Evolutionary conservation across 2,888 invertebrate genomes (phyloP), one percentile per base, ranked within the genome.

Genomic region (Diplolepis rosae): DNA sequence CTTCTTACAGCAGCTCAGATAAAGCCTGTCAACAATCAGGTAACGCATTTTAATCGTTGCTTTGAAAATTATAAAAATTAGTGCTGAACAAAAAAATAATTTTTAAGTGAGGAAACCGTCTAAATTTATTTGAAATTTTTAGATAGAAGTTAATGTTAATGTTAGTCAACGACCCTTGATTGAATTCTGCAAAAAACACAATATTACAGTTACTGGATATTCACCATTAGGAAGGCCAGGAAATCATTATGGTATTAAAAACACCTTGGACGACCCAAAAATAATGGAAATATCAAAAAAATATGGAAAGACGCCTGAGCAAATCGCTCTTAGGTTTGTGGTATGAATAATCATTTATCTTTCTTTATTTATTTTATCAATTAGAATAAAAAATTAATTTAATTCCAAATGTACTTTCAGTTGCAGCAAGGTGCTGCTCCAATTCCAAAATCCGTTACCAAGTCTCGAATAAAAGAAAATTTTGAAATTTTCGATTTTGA

Each of bases 141-240:
- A 94, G 89, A 89, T 95, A 74, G 96, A 96, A 89, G 92, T 94
- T 77, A 95, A 94, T 85, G 93, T 95, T 0, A 95, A 95, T 87
- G 87, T 95, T 28, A 93, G 92, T 77, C 95, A 96, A 85, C 89
- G 90, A 24, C 91, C 92, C 39, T 88, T 96, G 6, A 92, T 93
- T 61, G 91, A 92, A 4, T 94, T 92, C 86, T 94, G 95, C 85
- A 91, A 92, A 69, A 90, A 92, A 0, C 91, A 92, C 13, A 91
- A 91, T 61, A 92, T 97, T 68, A 89, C 89, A 1, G 87, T 96
- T 1, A 95, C 95, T 0, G 96, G 94, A 0, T 97, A 95, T 89
- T 94, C 95, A 76, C 95, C 95, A 0, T 89, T 96, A 27, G 95
- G 94, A 6, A 92, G 94, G 0, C 95, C 95, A 2, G 95, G 94